These are phyloP conservation scores for Drosophila setifemur DNA, from an alignment of 1,140 invertebrate genomes.

Conservation along the genomic window DNA sequence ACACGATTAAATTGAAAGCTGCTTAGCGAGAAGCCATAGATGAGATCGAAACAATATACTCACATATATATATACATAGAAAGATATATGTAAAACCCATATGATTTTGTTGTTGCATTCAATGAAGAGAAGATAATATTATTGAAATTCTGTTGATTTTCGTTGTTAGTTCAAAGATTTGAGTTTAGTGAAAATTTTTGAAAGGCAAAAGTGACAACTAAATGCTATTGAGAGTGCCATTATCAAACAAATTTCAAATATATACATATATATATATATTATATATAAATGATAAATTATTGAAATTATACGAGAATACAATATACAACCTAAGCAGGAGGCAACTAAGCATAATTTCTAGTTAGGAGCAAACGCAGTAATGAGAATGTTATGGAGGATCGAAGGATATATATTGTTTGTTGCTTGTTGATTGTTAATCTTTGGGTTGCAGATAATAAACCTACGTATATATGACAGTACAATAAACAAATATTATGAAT, in stretches of 20 bases:
- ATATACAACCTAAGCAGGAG: conserved; percentile 45
- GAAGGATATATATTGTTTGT: conserved; percentile 55
- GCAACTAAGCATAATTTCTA: conserved; percentile 47
- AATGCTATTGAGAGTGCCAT: conserved; percentile 79
- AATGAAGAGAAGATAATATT: background rate
- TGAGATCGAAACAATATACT: conserved; percentile 55
- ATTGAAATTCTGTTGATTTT: conserved; percentile 24
- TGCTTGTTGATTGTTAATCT: conserved; percentile 62
- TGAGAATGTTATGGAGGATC: background rate
- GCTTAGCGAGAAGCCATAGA: conserved; percentile 29
- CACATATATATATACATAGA: conserved; percentile 22
- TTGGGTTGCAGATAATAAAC: conserved; percentile 47
- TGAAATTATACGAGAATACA: conserved; percentile 65
- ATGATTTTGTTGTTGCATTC: conserved; percentile 42
- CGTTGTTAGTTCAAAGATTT: conserved; percentile 44
- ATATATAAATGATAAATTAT: conserved; percentile 78
- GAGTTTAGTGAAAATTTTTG: conserved; percentile 42
- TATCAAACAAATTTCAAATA: conserved; percentile 66
- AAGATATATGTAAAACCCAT: conserved; percentile 36
- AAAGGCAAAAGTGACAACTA: conserved; percentile 42
- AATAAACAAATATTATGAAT: conserved; percentile 40
- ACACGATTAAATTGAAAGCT: conserved; percentile 11
- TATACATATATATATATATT: conserved; percentile 28
- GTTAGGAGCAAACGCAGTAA: conserved; percentile 23
- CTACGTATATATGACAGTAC: conserved; percentile 51